These are phyloP conservation scores for Drosophila littoralis DNA, from an alignment of 1,140 invertebrate genomes.

Conservation along the genomic window DNA sequence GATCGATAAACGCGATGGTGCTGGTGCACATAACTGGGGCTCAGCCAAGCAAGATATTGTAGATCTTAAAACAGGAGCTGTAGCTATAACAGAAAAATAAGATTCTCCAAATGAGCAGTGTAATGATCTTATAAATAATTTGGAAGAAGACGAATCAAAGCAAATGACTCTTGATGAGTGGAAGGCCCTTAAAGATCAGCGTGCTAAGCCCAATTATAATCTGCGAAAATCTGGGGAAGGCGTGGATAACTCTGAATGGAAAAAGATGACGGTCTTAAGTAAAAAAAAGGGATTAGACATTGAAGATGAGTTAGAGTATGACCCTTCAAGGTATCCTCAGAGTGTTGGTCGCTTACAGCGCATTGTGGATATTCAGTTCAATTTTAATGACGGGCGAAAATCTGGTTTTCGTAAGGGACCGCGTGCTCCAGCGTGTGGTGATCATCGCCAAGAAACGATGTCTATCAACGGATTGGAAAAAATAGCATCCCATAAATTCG, in stretches of 20 bases:
- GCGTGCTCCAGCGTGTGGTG: constrained; percentile 85
- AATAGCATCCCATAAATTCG: constrained; percentile 35
- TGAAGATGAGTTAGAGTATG: constrained; percentile 89
- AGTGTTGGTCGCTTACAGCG: constrained; percentile 94
- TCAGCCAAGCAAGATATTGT: constrained; percentile 96
- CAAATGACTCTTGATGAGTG: constrained; percentile 95
- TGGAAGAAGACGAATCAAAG: constrained; percentile 89
- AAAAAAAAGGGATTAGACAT: constrained; percentile 86
- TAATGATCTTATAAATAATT: constrained; percentile 84
- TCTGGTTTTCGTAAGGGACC: constrained; percentile 86
- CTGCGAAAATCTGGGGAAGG: constrained; percentile 96
- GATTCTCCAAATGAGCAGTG: constrained; percentile 85
- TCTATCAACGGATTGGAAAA: constrained; percentile 66
- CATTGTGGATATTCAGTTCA: constrained; percentile 94
- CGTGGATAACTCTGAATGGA: constrained; percentile 95
- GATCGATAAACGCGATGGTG: constrained; percentile 96
- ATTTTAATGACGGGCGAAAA: constrained; percentile 92
- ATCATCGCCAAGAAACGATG: constrained; percentile 56
- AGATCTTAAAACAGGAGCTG: constrained; percentile 85
- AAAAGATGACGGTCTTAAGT: constrained; percentile 90
- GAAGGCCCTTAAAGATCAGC: constrained; percentile 90
- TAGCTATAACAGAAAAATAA: constrained; percentile 83
- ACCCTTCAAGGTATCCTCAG: constrained; percentile 93
- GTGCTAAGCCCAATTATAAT: constrained; percentile 93
- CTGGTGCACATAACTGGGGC: constrained; percentile 97